These are phyloP conservation scores for Chrysotoxum bicinctum DNA, from an alignment of 2,888 invertebrate genomes.

Conservation along the genomic window DNA sequence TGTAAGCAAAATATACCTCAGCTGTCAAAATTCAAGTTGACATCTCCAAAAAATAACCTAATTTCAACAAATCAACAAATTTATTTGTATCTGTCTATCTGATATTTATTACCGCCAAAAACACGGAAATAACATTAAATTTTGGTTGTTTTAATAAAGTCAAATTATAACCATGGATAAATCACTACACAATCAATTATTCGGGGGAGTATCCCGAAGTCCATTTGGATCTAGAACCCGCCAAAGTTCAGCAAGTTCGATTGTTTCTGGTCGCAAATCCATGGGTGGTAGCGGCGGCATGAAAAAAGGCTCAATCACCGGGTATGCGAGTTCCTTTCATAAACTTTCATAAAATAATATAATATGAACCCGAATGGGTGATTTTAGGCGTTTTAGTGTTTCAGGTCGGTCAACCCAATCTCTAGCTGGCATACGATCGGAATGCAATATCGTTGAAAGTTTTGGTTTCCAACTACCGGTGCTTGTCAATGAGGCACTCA, in stretches of 20 bases:
- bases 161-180: constrained; percentile 74
- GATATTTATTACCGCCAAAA: constrained; percentile 45
- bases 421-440: constrained; percentile 89
- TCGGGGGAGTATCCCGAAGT: constrained; percentile 74
- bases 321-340: constrained; percentile 66
- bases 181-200: constrained; percentile 77
- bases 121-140: not conserved
- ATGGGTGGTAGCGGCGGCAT: constrained; percentile 76
- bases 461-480: constrained; percentile 93
- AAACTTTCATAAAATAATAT: not conserved
- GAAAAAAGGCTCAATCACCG: constrained; percentile 76
- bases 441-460: constrained; percentile 88
- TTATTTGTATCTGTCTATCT: constrained; percentile 12
- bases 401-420: constrained; percentile 86
- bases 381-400: constrained; percentile 82
- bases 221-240: constrained; percentile 76
- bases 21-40: constrained; percentile 45
- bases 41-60: constrained; percentile 34
- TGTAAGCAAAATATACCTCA: not conserved
- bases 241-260: constrained; percentile 75
- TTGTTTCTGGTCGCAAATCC: constrained; percentile 76
- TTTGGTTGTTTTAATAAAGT: not conserved
- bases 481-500: constrained; percentile 92
- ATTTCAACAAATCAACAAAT: constrained; percentile 42
- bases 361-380: not conserved